Evolutionary conservation across 2,113 vertebrate genomes (phyloP).

Genomic region (Corythornis madagascariensis): DNA sequence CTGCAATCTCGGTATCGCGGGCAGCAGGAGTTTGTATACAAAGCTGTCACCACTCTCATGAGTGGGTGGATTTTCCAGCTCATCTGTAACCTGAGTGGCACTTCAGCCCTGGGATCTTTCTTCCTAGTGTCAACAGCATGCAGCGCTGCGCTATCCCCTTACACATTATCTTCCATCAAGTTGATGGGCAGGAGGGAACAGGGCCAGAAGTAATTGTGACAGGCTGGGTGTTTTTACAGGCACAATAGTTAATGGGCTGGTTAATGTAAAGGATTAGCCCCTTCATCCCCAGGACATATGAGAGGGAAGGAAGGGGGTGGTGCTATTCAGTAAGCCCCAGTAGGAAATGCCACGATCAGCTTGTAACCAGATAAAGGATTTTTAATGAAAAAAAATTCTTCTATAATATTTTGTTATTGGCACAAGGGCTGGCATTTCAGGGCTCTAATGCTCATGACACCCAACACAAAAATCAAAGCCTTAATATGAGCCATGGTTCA

Average conservation of each 20-base stretch:
- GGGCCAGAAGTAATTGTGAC: slow-evolving; percentile 50
- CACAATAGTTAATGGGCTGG: slow-evolving; percentile 67
- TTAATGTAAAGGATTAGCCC: slow-evolving; percentile 72
- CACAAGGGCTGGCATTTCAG: background rate
- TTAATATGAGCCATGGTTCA: background rate
- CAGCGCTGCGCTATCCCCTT: slow-evolving; percentile 40
- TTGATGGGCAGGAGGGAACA: slow-evolving; percentile 63
- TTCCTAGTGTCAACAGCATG: slow-evolving; percentile 68
- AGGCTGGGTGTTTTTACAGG: slow-evolving; percentile 65
- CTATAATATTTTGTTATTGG: background rate
- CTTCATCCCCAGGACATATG: slow-evolving; percentile 22
- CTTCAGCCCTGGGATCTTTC: slow-evolving; percentile 66
- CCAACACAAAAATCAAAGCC: fast-evolving
- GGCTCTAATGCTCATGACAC: background rate
- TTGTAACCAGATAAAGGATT: background rate
- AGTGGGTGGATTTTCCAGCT: slow-evolving; percentile 71
- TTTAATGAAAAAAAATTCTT: background rate
- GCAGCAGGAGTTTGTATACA: slow-evolving; percentile 59
- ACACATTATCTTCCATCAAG: slow-evolving; percentile 62
- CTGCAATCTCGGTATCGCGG: background rate
- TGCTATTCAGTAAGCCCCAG: background rate
- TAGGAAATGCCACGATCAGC: background rate
- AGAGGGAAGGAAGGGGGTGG: slow-evolving; percentile 2
- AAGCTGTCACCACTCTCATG: slow-evolving; percentile 65
- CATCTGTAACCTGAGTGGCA: slow-evolving; percentile 71